Evolutionary conservation across 2,797 vertebrate genomes (phyloP).

Genomic region (Florisuga fusca): DNA sequence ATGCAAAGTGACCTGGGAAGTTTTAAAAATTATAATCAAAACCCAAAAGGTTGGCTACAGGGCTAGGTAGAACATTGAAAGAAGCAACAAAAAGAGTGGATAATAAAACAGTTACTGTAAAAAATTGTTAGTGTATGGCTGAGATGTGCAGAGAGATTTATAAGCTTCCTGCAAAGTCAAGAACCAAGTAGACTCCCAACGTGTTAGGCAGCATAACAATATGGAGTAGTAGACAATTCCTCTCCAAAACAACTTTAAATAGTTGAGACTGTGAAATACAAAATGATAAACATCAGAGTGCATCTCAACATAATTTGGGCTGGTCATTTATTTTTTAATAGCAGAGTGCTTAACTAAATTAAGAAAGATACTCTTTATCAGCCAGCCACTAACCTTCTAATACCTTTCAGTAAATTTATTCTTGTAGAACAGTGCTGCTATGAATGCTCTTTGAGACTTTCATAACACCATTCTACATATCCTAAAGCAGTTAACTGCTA

Average conservation of each 20-base stretch:
- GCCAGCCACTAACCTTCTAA: not conserved
- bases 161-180: not conserved
- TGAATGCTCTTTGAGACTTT: not conserved
- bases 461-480: accelerated
- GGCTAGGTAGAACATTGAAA: not conserved
- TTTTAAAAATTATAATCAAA: not conserved
- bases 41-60: not conserved
- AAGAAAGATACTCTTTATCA: not conserved
- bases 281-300: not conserved
- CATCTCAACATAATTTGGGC: not conserved
- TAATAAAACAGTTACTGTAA: not conserved
- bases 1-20: not conserved
- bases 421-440: not conserved
- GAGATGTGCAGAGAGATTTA: not conserved
- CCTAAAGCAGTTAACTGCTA: not conserved
- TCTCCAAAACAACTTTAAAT: not conserved
- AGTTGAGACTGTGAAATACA: not conserved
- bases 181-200: not conserved
- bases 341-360: not conserved
- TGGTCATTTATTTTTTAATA: not conserved
- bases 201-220: not conserved
- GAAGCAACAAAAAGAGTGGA: not conserved
- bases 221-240: not conserved
- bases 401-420: not conserved
- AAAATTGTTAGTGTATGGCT: not conserved